phyloP scores from a whole-genome alignment of 2,797 vertebrate genomes.

The Enteromius treurensis region DNA sequence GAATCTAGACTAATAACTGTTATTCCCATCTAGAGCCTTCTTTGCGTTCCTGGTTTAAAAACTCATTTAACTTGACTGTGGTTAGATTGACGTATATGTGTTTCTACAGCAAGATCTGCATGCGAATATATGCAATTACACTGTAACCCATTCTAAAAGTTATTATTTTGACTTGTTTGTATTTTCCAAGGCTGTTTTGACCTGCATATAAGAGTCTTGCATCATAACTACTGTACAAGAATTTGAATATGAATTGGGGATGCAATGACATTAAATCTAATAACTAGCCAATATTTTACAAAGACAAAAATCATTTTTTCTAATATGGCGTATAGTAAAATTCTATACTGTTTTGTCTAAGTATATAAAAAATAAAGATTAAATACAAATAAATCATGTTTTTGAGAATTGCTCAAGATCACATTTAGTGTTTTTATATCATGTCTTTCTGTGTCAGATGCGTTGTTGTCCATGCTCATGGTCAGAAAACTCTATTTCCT shows the following conservation, averaged over 20 bases:
- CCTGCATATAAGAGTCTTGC: neutral
- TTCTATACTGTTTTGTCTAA: neutral
- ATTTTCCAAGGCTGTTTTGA: neutral
- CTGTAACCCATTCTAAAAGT: slow-evolving; percentile 5
- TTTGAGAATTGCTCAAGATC: neutral
- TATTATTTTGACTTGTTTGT: neutral
- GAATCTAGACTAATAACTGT: slow-evolving; percentile 42
- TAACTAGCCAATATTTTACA: neutral
- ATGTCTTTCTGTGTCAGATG: too few species aligned
- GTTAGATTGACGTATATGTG: neutral
- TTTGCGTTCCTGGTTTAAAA: slow-evolving; percentile 20
- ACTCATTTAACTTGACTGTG: slow-evolving; percentile 6
- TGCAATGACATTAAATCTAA: neutral
- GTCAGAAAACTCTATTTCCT: too few species aligned
- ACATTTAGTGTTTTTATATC: neutral
- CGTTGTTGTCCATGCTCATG: too few species aligned
- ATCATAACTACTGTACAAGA: neutral
- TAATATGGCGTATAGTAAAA: neutral
- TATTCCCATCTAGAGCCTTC: slow-evolving; percentile 8
- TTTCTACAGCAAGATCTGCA: neutral
- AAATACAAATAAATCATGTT: neutral
- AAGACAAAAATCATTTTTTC: neutral
- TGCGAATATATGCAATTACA: neutral
- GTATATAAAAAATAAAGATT: neutral
- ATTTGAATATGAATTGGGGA: neutral